Evolutionary conservation across 2,888 invertebrate species (phyloP).

Genomic region (Alitta virens): DNA sequence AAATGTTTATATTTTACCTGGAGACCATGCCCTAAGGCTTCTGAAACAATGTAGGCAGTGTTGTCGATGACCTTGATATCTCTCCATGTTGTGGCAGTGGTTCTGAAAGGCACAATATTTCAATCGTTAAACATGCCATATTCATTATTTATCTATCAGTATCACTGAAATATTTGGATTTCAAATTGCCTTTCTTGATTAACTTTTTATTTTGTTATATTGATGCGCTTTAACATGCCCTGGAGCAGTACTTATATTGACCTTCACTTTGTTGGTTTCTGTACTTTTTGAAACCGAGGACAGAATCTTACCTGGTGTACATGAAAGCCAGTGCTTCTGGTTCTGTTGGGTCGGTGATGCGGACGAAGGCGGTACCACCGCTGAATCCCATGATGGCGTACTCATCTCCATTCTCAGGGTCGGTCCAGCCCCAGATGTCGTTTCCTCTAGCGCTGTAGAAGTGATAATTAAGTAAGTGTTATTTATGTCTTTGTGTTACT

Average conservation of each 20-base stretch:
- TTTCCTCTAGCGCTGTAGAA: conserved; percentile 8
- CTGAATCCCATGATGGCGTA: conserved; percentile 19
- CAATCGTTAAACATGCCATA: too few relatives aligned
- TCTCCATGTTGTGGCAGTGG: conserved; percentile 15
- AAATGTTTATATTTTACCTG: too few relatives aligned
- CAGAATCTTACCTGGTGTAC: conserved; percentile 12
- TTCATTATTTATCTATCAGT: too few relatives aligned
- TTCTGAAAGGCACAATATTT: not conserved
- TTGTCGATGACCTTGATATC: conserved; percentile 23
- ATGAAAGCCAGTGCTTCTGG: conserved; percentile 20
- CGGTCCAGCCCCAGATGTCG: conserved; percentile 27
- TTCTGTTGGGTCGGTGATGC: conserved; percentile 21
- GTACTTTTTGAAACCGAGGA: too few relatives aligned
- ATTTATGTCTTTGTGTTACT: too few relatives aligned
- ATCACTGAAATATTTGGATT: too few relatives aligned
- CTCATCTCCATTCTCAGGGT: conserved; percentile 16
- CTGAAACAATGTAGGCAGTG: conserved; percentile 21
- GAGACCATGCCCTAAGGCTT: conserved; percentile 20
- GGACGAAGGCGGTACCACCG: conserved; percentile 20
- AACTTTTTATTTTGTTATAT: too few relatives aligned
- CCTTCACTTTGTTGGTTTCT: too few relatives aligned
- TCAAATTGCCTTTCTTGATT: too few relatives aligned
- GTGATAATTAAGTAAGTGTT: too few relatives aligned
- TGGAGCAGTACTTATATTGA: too few relatives aligned
- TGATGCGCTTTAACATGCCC: too few relatives aligned